Conservation (phyloP, 2,797 vertebrate genomes). For the Melopsittacus undulatus region DNA sequence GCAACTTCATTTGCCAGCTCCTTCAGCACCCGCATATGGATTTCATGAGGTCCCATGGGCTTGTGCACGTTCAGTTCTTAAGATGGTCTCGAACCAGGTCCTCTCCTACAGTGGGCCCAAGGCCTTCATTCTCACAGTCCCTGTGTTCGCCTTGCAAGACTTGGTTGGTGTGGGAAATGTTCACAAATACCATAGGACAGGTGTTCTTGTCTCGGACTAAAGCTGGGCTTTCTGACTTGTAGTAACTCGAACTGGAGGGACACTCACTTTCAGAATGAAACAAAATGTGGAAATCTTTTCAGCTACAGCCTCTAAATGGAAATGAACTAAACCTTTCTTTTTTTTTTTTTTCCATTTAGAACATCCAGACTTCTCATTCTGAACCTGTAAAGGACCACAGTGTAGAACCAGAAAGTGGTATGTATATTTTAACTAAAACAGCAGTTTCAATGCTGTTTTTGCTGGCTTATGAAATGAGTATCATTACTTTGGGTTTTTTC, state of each 20-base stretch:
- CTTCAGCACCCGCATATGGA: no score
- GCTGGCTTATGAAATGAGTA: background rate
- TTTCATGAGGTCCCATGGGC: no score
- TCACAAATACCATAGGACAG: background rate
- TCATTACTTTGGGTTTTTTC: background rate
- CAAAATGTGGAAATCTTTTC: background rate
- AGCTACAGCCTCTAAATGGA: background rate
- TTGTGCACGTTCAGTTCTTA: no score
- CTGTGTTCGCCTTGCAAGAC: no score
- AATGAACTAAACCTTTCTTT: background rate
- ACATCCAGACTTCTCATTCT: constrained; percentile 77
- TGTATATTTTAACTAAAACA: background rate
- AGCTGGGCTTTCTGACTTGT: background rate
- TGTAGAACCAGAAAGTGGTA: constrained; percentile 50
- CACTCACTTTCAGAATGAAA: background rate
- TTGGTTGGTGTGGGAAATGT: background rate
- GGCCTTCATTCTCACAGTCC: no score
- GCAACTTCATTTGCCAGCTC: no score
- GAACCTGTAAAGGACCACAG: constrained; percentile 70
- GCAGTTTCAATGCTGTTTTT: background rate
- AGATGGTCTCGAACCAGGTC: no score
- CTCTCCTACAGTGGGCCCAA: no score
- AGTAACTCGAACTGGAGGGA: background rate
- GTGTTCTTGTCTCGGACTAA: background rate
- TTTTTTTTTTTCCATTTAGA: constrained; percentile 60